Evolutionary conservation across 2,888 invertebrate genomes (phyloP), one percentile per base, ranked within the genome.

Genomic region (Dicyrtoma fusca): DNA sequence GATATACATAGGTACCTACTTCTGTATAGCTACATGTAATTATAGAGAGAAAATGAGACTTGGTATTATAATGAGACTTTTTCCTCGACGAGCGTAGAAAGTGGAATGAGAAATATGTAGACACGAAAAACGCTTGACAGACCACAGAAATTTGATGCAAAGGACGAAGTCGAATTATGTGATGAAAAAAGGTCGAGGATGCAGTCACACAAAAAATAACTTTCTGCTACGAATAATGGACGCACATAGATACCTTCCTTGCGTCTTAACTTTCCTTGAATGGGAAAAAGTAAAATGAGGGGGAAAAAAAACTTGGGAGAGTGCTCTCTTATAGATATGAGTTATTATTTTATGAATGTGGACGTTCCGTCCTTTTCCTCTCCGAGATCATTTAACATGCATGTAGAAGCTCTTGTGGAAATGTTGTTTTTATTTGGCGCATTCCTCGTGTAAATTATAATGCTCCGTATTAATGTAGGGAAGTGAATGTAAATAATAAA

Each of bases 401-500:
- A 47, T 23, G 23, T 23, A 63, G 47, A 21, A 23, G 23, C 19
- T 19, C 10, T 14, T 57, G 25, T 23, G n/a, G 21, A 23, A 57
- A 57, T 25, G 57, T 57, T 10, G 57, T 26, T 57, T 25, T 25
- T 57, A 3, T 57, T 2, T 3, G 57, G 45, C 21, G 25, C 23
- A 45, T 21, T 21, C 51, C 51, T 51, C 51, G 10, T 13, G 23
- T 44, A 47, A 63, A 44, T 63, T 63, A 19, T 45, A 44, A 42
- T 61, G 17, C 49, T 49, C 47, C n/a, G 8, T 25, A 25, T 21
- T 51, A n/a, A 34, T 59, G 57, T 25, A 19, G 53, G 34, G n/a
- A n/a, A n/a, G n/a, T 66, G 66, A 66, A 17, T 63, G 34, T 51
- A 65, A 42, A 68, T 68, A 42, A 68, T 59, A 25, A 45, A 68